Evolutionary conservation across 2,113 vertebrate genomes (phyloP).

Genomic region (Pyxicephalus adspersus): DNA sequence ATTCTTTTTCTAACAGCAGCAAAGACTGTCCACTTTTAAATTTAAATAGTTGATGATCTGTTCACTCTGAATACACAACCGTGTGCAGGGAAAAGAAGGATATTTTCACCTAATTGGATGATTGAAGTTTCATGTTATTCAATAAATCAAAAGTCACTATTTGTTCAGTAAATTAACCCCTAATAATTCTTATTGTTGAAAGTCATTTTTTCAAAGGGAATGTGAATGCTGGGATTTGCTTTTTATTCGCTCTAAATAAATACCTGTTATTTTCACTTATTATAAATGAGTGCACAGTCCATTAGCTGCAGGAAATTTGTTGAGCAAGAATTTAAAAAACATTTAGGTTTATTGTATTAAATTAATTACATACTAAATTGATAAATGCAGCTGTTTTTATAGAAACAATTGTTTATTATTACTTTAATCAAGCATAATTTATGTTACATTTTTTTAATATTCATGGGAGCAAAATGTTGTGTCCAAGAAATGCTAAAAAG

Average conservation of each 20-base stretch:
- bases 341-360: constrained; percentile 28
- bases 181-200: no score
- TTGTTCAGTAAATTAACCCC: no score
- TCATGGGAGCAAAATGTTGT: background rate
- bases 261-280: constrained; percentile 27
- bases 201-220: background rate
- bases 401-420: constrained; percentile 13
- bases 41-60: background rate
- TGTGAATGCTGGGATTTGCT: background rate
- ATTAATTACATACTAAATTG: constrained; percentile 35
- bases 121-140: no score
- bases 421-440: constrained; percentile 3
- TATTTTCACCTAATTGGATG: no score
- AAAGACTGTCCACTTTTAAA: no score
- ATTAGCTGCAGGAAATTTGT: constrained; percentile 10
- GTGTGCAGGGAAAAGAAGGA: no score
- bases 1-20: no score
- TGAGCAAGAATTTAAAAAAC: constrained; percentile 22
- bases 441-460: background rate
- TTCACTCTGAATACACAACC: no score
- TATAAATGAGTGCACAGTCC: constrained; percentile 20
- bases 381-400: background rate
- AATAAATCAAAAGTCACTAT: no score
- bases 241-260: constrained; percentile 19
- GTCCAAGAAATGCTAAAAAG: background rate